Evolutionary conservation across 1,140 invertebrate genomes (phyloP).

Genomic region (Acromyrmex echinatior): DNA sequence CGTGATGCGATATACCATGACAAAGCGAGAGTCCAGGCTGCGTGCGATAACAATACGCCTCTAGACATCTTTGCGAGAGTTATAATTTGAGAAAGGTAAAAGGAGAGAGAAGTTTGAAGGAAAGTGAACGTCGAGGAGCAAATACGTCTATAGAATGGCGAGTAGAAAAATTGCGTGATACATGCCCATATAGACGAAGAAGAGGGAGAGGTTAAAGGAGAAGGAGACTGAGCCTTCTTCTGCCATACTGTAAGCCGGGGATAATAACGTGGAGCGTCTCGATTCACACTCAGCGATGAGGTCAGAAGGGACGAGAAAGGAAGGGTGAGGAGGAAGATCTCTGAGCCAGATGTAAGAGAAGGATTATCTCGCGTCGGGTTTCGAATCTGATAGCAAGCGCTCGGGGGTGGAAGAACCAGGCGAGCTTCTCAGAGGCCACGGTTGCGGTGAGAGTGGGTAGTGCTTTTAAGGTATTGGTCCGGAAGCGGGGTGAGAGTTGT

Average conservation of each 20-base stretch:
- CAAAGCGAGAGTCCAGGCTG: conserved; percentile 5
- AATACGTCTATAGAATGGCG: conserved; percentile 66
- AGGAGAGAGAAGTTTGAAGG: not conserved
- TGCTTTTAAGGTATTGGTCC: conserved; percentile 83
- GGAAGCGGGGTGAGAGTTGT: conserved; percentile 68
- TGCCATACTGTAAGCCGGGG: conserved; percentile 76
- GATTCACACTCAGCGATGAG: conserved; percentile 78
- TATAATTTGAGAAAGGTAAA: conserved; percentile 57
- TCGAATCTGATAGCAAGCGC: conserved; percentile 80
- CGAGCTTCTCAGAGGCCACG: conserved; percentile 45
- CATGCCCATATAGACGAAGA: conserved; percentile 45
- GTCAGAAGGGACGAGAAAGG: conserved; percentile 65
- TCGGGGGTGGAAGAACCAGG: conserved; percentile 44
- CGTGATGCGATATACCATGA: conserved; percentile 33
- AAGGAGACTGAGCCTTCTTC: conserved; percentile 39
- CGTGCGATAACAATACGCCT: conserved; percentile 49
- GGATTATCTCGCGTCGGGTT: conserved; percentile 81
- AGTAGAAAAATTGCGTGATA: conserved; percentile 79
- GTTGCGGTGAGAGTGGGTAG: conserved; percentile 49
- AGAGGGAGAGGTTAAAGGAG: not conserved
- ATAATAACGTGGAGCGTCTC: conserved; percentile 79
- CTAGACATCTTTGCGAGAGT: conserved; percentile 46
- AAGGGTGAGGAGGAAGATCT: conserved; percentile 60
- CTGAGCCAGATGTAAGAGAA: conserved; percentile 81
- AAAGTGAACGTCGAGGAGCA: not conserved